Percentiles rank a stretch among this genome's conserved stretches.
Conservation (phyloP, 1,140 invertebrate genomes). For the Meloidogyne exigua region DNA sequence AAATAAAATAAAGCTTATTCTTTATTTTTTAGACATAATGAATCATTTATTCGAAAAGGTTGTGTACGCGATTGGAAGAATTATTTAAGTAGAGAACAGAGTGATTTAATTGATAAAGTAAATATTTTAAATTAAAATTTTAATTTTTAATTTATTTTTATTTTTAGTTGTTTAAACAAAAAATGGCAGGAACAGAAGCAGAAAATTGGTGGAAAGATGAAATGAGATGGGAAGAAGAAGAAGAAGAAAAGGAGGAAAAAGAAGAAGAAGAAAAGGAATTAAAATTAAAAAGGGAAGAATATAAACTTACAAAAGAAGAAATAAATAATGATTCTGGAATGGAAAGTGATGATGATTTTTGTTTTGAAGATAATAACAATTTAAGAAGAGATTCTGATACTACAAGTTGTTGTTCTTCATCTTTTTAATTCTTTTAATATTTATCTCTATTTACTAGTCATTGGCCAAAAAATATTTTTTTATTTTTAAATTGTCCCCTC, state of each 20-base stretch:
- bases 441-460: background rate
- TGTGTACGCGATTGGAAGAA: constrained; percentile 66
- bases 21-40: constrained; percentile 1
- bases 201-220: constrained; percentile 52
- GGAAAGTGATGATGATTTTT: constrained; percentile 16
- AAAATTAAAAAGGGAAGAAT: background rate
- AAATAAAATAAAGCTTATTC: no score
- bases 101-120: constrained; percentile 57
- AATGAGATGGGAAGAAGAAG: constrained; percentile 47
- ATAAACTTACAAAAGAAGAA: background rate
- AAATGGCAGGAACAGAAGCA: constrained; percentile 51
- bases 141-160: background rate
- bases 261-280: background rate
- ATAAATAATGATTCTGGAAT: constrained; percentile 19
- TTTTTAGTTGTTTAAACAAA: constrained; percentile 30
- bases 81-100: constrained; percentile 64
- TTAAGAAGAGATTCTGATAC: background rate
- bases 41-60: constrained; percentile 64
- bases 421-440: background rate
- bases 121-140: background rate
- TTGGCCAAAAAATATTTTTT: background rate
- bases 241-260: background rate
- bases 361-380: background rate
- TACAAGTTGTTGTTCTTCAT: background rate
- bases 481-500: background rate